phyloP scores from a whole-genome alignment of 2,888 invertebrate species.

The Pandemis heparana region DNA sequence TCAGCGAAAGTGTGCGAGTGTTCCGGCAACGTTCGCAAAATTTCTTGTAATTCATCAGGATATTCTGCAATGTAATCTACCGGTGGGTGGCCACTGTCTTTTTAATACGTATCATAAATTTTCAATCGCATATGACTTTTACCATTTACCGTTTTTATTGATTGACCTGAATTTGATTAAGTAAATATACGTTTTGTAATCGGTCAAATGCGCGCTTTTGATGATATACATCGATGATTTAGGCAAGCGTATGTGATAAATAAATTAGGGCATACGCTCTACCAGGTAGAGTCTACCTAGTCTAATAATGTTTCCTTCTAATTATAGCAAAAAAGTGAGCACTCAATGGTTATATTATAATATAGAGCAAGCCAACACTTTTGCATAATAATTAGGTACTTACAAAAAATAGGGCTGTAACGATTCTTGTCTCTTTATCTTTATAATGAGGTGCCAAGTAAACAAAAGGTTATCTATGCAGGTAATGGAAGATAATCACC shows the following conservation, averaged over 20 bases:
- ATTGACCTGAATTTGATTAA: slow-evolving; percentile 27
- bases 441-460: slow-evolving; percentile 23
- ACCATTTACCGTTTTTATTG: slow-evolving; percentile 14
- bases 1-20: slow-evolving; percentile 82
- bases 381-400: neutral
- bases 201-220: slow-evolving; percentile 25
- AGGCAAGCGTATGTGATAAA: slow-evolving; percentile 22
- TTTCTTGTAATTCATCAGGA: slow-evolving; percentile 75
- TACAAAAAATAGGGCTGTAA: neutral
- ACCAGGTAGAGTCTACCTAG: too few relatives aligned
- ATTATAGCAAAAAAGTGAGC: neutral
- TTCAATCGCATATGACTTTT: slow-evolving; percentile 20
- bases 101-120: slow-evolving; percentile 60
- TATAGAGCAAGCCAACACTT: neutral
- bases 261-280: slow-evolving; percentile 11
- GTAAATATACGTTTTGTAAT: slow-evolving; percentile 26
- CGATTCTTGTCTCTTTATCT: slow-evolving; percentile 11
- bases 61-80: slow-evolving; percentile 62
- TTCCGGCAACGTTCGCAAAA: slow-evolving; percentile 66
- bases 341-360: neutral
- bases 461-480: slow-evolving; percentile 34
- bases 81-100: slow-evolving; percentile 70
- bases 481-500: slow-evolving; percentile 41
- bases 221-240: slow-evolving; percentile 14
- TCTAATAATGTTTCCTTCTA: neutral